Percentiles rank a stretch among this genome's conserved stretches.
Evolutionary conservation across 2,113 vertebrate genomes (phyloP).

Genomic region (Crotalus helleri): DNA sequence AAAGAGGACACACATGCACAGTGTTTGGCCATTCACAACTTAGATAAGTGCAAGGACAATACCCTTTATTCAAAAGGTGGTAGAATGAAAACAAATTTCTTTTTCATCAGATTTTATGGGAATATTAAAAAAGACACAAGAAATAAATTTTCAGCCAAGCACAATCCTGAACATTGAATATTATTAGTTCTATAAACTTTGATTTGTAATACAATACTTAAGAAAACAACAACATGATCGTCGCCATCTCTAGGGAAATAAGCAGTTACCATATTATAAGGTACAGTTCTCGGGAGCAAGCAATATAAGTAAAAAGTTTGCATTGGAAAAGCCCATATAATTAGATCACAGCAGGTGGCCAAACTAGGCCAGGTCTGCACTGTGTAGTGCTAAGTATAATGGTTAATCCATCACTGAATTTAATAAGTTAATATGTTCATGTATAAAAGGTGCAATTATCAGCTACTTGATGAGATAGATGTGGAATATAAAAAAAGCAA

Average conservation of each 20-base stretch:
- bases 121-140: not conserved
- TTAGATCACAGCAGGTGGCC: constrained; percentile 22
- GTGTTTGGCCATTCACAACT: not conserved
- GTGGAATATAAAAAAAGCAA: constrained; percentile 2
- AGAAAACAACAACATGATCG: not conserved
- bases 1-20: not conserved
- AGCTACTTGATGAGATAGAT: constrained; percentile 19
- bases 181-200: not conserved
- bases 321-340: constrained; percentile 10
- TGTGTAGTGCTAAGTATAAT: constrained; percentile 5
- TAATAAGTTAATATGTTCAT: constrained; percentile 33
- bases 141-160: not conserved
- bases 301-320: not conserved
- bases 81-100: not conserved
- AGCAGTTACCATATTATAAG: not conserved
- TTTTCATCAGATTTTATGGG: not conserved
- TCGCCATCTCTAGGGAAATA: not conserved
- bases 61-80: not conserved
- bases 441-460: constrained; percentile 23
- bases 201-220: not conserved
- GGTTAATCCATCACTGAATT: constrained; percentile 25
- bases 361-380: constrained; percentile 3
- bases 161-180: not conserved
- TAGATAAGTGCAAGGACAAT: not conserved
- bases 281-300: not conserved